phyloP scores from a whole-genome alignment of 2,113 vertebrate genomes.

The Mastomys natalensis region DNA sequence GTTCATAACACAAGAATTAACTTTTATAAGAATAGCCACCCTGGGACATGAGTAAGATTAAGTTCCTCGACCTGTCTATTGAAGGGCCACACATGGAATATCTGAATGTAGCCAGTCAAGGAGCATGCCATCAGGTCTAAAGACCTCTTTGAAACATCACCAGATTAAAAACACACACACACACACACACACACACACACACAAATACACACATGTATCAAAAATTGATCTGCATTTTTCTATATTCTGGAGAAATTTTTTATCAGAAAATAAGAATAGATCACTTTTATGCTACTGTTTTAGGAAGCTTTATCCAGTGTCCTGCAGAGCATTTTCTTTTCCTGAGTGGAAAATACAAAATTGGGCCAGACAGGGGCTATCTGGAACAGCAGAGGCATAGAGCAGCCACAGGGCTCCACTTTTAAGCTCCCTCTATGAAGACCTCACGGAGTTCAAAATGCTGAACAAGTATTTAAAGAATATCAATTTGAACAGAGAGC shows the following conservation, averaged over 20 bases:
- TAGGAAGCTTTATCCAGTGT: neutral
- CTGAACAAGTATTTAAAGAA: conserved; percentile 21
- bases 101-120: neutral
- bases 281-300: neutral
- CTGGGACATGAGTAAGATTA: neutral
- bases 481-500: neutral
- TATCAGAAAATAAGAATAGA: neutral
- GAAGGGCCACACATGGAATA: neutral
- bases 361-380: neutral
- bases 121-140: neutral
- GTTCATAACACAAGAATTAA: neutral
- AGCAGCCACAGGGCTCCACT: rapidly evolving
- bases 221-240: neutral
- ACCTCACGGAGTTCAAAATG: neutral
- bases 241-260: neutral
- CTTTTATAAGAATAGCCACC: neutral
- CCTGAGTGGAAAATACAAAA: neutral
- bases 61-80: neutral
- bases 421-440: neutral
- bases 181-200: no score
- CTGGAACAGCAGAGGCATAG: neutral
- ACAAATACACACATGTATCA: neutral
- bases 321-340: neutral
- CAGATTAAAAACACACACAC: neutral
- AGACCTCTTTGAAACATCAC: neutral